Base-by-base conservation (phyloP, 2,113 vertebrate genomes). In the Gobius niger region DNA sequence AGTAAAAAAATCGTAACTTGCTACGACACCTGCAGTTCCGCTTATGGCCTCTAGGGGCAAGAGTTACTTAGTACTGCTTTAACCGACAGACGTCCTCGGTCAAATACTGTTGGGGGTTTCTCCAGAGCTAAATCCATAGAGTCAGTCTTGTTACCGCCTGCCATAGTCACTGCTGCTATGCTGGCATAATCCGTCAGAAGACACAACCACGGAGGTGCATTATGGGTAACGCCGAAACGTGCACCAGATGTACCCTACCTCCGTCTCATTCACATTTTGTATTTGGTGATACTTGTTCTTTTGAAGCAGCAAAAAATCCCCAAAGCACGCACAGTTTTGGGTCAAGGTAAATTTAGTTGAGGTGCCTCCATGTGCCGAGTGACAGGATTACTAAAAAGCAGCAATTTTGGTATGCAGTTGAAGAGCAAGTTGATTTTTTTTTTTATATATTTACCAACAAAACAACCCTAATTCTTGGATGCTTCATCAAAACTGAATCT, bases 51-150 rank as follows among this genome's bases (percentile, higher is more conserved):
- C n/a, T n/a, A n/a, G n/a, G n/a, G n/a, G n/a, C n/a, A n/a, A n/a
- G n/a, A n/a, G n/a, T n/a, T 24, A 57, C 46, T 19, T 73, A 41
- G 73, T 91, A 90, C 85, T 66, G 80, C 76, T 86, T 91, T 90
- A 89, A 87, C 90, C 90, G 78, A 87, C 68, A 90, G 88, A 86
- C 24, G 16, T 63, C 62, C 61, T 59, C 56, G 70, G 65, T 9
- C 19, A 16, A 65, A 62, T 59, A 57, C 51, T 63, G 18, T 53
- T 12, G 18, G 62, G 60, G 64, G 47, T 11, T 7, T 63, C 41
- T 50, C 52, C 46, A 46, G 46, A 75, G 65, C 77, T 76, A 56
- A 82, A 64, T 79, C 70, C 60, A 80, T 65, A 62, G 15, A 44
- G 62, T 65, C 63, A 74, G 74, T 85, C 70, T 78, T 69, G 82